These are phyloP conservation scores for Echinops telfairi DNA, from an alignment of 2,113 vertebrate genomes.

Conservation along the genomic window DNA sequence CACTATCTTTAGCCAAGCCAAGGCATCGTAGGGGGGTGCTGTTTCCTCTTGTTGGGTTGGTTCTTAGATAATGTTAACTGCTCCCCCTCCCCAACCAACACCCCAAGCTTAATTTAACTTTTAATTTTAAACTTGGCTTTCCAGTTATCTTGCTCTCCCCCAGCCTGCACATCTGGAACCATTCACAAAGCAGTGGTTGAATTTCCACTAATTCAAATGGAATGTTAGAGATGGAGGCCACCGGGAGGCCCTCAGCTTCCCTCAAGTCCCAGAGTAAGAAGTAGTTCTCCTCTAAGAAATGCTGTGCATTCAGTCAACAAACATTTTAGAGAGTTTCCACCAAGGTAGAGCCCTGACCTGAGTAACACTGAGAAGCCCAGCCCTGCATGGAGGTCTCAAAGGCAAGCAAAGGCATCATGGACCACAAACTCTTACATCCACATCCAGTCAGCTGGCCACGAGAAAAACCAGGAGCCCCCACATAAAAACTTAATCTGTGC, in stretches of 20 bases:
- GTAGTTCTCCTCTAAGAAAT: slow-evolving; percentile 31
- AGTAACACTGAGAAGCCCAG: background rate
- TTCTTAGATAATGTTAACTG: slow-evolving; percentile 5
- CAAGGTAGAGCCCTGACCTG: background rate
- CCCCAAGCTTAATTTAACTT: slow-evolving; percentile 49
- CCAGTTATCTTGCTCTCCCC: slow-evolving; percentile 60
- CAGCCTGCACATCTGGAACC: slow-evolving; percentile 76
- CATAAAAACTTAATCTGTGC: no score
- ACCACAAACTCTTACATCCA: background rate
- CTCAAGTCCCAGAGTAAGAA: slow-evolving; percentile 31
- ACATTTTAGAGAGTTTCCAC: background rate
- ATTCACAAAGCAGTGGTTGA: slow-evolving; percentile 75
- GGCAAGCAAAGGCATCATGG: background rate
- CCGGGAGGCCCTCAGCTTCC: slow-evolving; percentile 64
- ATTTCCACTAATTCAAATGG: slow-evolving; percentile 81
- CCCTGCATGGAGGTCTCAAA: background rate
- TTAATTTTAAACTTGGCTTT: slow-evolving; percentile 63
- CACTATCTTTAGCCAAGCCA: background rate
- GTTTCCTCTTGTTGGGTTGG: background rate
- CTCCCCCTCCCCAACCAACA: background rate
- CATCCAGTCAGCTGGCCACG: background rate
- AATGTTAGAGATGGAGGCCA: slow-evolving; percentile 78
- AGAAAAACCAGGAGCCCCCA: background rate
- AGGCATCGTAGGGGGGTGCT: background rate
- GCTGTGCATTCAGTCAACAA: background rate